These are phyloP conservation scores for Syrmaticus mikado DNA, from an alignment of 2,113 vertebrate genomes.

Conservation along the genomic window DNA sequence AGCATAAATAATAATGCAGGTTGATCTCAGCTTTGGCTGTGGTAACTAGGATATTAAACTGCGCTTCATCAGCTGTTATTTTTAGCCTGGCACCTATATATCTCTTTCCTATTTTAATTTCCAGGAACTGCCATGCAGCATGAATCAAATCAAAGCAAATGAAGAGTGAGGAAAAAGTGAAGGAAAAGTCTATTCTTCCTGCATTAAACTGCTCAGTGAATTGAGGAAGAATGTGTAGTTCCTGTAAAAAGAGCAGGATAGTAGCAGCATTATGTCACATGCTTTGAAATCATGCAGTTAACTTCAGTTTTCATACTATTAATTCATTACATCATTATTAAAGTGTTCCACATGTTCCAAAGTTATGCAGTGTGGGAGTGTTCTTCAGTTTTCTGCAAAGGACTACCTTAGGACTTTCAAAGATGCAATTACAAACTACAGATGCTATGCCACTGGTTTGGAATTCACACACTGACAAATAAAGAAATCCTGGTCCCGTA, in stretches of 20 bases:
- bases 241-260: not conserved
- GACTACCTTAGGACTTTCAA: not conserved
- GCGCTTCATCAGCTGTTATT: not conserved
- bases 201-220: not conserved
- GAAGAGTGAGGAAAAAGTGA: not conserved
- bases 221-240: not conserved
- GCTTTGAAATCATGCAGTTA: not conserved
- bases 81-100: not conserved
- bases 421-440: not conserved
- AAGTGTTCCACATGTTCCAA: not conserved
- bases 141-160: not conserved
- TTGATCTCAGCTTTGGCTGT: not conserved
- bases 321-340: not conserved
- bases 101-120: conserved; percentile 28
- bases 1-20: not conserved
- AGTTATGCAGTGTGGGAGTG: not conserved
- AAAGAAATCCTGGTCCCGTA: not conserved
- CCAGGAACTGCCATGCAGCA: not conserved
- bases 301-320: not conserved
- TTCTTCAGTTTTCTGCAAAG: not conserved
- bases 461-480: not conserved
- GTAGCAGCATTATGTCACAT: not conserved
- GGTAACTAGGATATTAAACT: not conserved
- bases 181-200: not conserved
- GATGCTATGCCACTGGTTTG: not conserved